Conservation (phyloP, 1,140 invertebrate genomes). For the Drosophila murphyi region DNA sequence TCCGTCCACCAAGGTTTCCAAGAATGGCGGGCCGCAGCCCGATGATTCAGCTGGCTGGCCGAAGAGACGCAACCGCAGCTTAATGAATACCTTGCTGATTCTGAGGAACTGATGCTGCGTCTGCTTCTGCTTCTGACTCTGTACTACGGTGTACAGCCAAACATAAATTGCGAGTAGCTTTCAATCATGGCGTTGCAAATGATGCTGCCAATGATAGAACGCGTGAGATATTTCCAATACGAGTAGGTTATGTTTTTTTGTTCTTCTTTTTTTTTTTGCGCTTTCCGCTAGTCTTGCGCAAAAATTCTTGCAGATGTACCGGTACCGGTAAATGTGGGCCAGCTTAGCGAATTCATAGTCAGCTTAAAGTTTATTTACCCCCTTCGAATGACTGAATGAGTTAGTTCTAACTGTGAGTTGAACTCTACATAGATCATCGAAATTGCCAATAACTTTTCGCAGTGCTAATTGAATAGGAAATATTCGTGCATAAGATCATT, state of each 20-base stretch:
- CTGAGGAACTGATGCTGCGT: conserved; percentile 72
- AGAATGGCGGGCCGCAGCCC: conserved; percentile 58
- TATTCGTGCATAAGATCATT: neutral
- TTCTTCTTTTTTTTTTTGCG: conserved; percentile 7
- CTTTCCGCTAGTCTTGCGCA: conserved; percentile 72
- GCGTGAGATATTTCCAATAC: conserved; percentile 81
- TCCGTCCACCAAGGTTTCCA: conserved; percentile 46
- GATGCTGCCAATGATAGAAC: conserved; percentile 56
- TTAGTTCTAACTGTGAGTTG: conserved; percentile 10
- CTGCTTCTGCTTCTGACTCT: conserved; percentile 9
- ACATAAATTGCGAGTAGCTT: conserved; percentile 67
- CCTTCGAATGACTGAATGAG: conserved; percentile 16
- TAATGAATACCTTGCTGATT: conserved; percentile 81
- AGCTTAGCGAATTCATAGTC: conserved; percentile 27
- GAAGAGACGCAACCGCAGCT: conserved; percentile 51
- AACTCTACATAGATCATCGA: neutral
- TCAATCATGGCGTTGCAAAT: conserved; percentile 65
- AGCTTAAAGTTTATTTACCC: conserved; percentile 70
- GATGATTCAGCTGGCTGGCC: conserved; percentile 65
- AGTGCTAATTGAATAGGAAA: conserved; percentile 4
- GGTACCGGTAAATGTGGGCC: conserved; percentile 75
- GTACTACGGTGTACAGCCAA: conserved; percentile 33
- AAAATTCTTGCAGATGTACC: conserved; percentile 30
- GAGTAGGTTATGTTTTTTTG: conserved; percentile 40
- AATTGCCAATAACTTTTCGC: conserved; percentile 15